Conservation (phyloP, 2,888 invertebrate genomes). For the Drosophila antonietae region DNA sequence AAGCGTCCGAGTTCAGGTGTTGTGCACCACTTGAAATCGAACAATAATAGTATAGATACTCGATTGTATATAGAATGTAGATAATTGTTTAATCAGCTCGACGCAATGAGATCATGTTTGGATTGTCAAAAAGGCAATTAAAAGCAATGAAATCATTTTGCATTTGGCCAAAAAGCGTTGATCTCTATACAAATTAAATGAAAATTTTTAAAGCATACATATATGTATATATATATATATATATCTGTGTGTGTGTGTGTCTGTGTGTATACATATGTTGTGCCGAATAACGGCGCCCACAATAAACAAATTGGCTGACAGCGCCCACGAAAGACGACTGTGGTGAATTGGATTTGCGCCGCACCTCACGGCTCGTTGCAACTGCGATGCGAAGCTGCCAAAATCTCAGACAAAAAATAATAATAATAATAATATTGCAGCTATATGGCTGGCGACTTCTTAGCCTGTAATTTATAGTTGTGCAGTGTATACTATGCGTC, state of each 20-base stretch:
- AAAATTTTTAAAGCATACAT: constrained; percentile 16
- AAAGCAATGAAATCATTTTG: constrained; percentile 69
- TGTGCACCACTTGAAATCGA: constrained; percentile 8
- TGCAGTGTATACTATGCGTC: constrained; percentile 52
- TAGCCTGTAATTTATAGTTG: constrained; percentile 59
- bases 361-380: constrained; percentile 64
- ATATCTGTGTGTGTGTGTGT: not conserved
- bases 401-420: constrained; percentile 1
- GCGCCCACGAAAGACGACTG: constrained; percentile 58
- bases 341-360: constrained; percentile 74
- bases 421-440: constrained; percentile 21
- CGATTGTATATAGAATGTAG: constrained; percentile 1
- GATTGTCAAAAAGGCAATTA: constrained; percentile 60
- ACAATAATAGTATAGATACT: not conserved
- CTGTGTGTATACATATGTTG: not conserved
- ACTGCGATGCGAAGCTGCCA: constrained; percentile 39
- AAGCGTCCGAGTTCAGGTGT: constrained; percentile 57
- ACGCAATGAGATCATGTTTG: constrained; percentile 70
- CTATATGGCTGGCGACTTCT: constrained; percentile 36
- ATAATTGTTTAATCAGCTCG: constrained; percentile 33
- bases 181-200: constrained; percentile 42
- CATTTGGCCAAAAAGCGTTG: constrained; percentile 37
- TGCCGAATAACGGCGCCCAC: constrained; percentile 61
- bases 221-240: not conserved
- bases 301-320: constrained; percentile 75